phyloP scores from a whole-genome alignment of 2,797 vertebrate genomes.

The Acanthurus tractus region DNA sequence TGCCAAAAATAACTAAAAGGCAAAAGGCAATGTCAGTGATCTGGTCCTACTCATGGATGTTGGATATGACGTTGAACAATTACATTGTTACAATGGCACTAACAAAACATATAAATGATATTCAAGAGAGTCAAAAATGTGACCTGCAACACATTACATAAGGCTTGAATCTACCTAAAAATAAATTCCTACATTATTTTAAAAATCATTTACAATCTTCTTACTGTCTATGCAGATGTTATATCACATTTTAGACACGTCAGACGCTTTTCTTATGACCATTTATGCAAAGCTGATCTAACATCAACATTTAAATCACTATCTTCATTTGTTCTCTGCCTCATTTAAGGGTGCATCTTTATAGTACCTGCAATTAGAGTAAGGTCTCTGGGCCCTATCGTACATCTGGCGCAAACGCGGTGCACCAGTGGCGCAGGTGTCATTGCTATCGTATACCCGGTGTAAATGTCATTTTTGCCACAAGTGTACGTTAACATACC shows the following conservation, averaged over 20 bases:
- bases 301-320: neutral
- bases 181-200: neutral
- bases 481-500: no score
- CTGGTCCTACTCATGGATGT: constrained; percentile 1
- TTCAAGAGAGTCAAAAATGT: neutral
- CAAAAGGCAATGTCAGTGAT: constrained; percentile 5
- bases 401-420: no score
- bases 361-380: constrained; percentile 41
- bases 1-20: constrained; percentile 1
- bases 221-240: neutral
- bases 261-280: constrained; percentile 1
- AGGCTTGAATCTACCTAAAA: neutral
- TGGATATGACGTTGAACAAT: constrained; percentile 12
- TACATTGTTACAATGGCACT: neutral
- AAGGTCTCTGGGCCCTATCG: constrained; percentile 40
- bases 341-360: constrained; percentile 17
- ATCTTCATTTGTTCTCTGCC: constrained; percentile 26
- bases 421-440: no score
- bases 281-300: constrained; percentile 1
- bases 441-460: no score
- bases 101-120: neutral
- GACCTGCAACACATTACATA: neutral
- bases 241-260: constrained; percentile 4
- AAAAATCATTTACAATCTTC: neutral
- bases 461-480: no score